Base-by-base conservation (phyloP, 1,140 invertebrate genomes). In the Aethina tumida region DNA sequence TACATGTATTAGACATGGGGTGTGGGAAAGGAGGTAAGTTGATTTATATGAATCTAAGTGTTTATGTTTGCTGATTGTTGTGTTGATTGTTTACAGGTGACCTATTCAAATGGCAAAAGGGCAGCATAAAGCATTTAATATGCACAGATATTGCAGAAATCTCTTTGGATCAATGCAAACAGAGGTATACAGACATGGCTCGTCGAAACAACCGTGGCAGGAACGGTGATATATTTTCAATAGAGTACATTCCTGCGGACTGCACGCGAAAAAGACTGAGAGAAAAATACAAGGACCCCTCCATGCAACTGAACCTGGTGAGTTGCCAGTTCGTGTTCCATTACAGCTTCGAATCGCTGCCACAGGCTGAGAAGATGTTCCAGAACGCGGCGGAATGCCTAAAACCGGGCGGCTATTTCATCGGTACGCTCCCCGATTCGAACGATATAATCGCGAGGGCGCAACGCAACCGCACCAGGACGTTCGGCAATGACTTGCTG, bases 251-350 rank as follows among this genome's bases (percentile, higher is more conserved):
- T 55, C 69, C 78, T 29, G 85, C 85, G 17, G 95, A 99, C 60
- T 91, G 85, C 50, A 90, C 89, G 17, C 87, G 81, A 70, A 84
- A 88, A 41, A 73, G 76, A 14, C 62, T 95, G 1, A 72, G 79
- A 34, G 75, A 73, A 47, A 69, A 70, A 40, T 90, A 81, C 53
- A 68, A 71, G 47, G 79, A 90, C 62, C 72, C 78, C 4, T 77
- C 78, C 21, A 73, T 82, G 9, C 70, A 77, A 51, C 73, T 99
- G 55, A 88, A 99, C 63, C 50, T 99, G 3, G 85, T 91, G 0
- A 96, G 89, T 53, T 96, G 92, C 62, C 97, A 99, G 64, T 99
- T 99, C 76, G 85, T 93, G 13, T 85, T 99, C 53, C 88, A 92
- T 64, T 99, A 98, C 53, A 84, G 84, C 53, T 99, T 99, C 71